phyloP scores from a whole-genome alignment of 2,888 invertebrate genomes.

The Matsumyia berberina region DNA sequence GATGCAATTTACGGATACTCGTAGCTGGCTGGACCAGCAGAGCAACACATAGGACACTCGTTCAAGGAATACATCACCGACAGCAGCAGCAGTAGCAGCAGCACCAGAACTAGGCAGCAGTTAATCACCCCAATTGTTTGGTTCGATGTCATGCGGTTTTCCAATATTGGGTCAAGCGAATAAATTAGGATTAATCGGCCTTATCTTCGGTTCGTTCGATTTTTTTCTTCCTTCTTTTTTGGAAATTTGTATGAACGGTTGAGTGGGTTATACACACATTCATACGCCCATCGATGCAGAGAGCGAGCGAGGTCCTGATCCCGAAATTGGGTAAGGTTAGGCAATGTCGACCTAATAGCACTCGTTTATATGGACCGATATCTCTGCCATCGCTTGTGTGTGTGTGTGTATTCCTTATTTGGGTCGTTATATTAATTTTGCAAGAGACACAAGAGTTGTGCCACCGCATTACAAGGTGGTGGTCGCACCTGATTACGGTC shows the following conservation, averaged over 20 bases:
- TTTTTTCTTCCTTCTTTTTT: slow-evolving; percentile 42
- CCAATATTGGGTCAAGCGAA: slow-evolving; percentile 76
- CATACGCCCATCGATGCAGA: slow-evolving; percentile 32
- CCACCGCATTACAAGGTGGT: slow-evolving; percentile 65
- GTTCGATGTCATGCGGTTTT: slow-evolving; percentile 76
- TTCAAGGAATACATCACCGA: slow-evolving; percentile 36
- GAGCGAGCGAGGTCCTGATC: slow-evolving; percentile 46
- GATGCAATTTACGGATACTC: slow-evolving; percentile 47
- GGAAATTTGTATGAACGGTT: slow-evolving; percentile 63
- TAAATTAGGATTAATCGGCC: slow-evolving; percentile 77
- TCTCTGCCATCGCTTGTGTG: slow-evolving; percentile 28
- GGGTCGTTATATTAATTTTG: slow-evolving; percentile 71
- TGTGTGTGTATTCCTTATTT: slow-evolving; percentile 46
- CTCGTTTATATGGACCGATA: slow-evolving; percentile 34
- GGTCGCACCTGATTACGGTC: slow-evolving; percentile 73
- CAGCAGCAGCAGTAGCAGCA: slow-evolving; percentile 28
- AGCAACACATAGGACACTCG: slow-evolving; percentile 38
- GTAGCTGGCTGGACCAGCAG: slow-evolving; percentile 28
- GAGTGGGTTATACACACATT: slow-evolving; percentile 68
- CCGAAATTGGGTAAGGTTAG: slow-evolving; percentile 62
- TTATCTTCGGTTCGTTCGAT: slow-evolving; percentile 68
- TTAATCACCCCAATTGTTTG: slow-evolving; percentile 76
- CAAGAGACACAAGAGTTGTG: slow-evolving; percentile 49
- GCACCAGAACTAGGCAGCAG: slow-evolving; percentile 62
- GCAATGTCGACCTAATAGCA: slow-evolving; percentile 46